Base-by-base conservation (phyloP, 1,140 invertebrate species). In the Drosophila pectinifera region DNA sequence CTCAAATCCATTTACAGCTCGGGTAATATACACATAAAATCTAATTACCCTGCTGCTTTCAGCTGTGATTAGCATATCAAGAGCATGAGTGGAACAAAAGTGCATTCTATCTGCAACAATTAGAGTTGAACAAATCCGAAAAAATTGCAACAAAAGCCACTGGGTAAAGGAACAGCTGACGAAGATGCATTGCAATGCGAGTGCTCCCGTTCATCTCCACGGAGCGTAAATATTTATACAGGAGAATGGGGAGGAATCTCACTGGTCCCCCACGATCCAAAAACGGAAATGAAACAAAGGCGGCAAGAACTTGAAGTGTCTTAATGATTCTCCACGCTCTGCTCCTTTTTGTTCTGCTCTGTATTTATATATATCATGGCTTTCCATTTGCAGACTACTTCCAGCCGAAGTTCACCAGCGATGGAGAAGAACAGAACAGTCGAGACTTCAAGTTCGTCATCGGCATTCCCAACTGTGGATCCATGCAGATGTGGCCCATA, bases 391-490 rank as follows among this genome's bases (percentile, higher is more conserved):
- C 80, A 93, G 93, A 92, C 78, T 78, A 92, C 31, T 96, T 95
- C 94, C 74, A 90, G 63, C 95, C 95, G 45, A 92, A 94, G 46
- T 95, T 96, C 83, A 94, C 93, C 69, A 93, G 93, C 65, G 94
- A 95, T 79, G 93, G 94, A 78, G 95, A 95, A 7, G 92, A 93
- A 38, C 86, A 92, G 59, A 93, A 80, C 61, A 62, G 75, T 90
- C 45, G 34, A 57, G 11, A n/a, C n/a, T 91, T 74, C 39, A 91
- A 91, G 56, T 94, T 95, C 79, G 91, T 94, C 34, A 94, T 94
- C 59, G 96, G 96, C 10, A 90, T 94, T 57, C 96, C 96, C 4
- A 93, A 94, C 46, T 97, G 96, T 93, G 94, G 94, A 68, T 94
- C 92, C 79, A 95, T 92, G 92, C 95, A 95, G 85, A 94, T 94